Conservation (phyloP, 2,113 vertebrate genomes). For the Indicator indicator region DNA sequence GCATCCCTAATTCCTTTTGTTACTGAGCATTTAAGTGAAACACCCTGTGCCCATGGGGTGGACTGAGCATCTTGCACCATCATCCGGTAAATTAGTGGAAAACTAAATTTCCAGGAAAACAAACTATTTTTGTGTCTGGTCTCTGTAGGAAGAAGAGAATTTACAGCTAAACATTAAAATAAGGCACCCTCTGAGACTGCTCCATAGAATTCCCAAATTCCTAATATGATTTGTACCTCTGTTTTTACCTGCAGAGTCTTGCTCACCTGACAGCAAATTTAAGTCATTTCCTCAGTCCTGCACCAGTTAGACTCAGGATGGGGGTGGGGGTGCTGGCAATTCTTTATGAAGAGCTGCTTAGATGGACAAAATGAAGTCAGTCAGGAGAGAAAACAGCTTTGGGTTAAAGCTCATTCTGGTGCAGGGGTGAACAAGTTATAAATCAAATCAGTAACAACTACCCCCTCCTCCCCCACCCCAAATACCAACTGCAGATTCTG, state of each 20-base stretch:
- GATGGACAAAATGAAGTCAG: background rate
- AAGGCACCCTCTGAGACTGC: background rate
- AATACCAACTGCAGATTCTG: background rate
- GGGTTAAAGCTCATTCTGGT: background rate
- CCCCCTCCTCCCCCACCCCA: rapidly evolving
- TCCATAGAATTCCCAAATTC: background rate
- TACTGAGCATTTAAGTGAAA: background rate
- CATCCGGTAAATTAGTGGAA: background rate
- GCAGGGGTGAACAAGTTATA: background rate
- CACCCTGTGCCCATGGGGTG: background rate
- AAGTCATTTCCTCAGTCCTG: background rate
- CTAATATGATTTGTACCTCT: background rate
- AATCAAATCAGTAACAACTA: background rate
- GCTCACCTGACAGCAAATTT: background rate
- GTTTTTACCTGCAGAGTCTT: background rate
- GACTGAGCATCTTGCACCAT: background rate
- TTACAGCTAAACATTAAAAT: background rate
- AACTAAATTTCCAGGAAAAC: slow-evolving; percentile 3
- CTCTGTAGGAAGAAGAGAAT: background rate
- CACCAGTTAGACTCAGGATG: background rate
- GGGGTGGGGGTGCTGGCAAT: background rate
- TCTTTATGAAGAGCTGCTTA: background rate
- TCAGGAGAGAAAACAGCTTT: background rate
- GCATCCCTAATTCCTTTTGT: background rate
- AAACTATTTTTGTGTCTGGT: background rate